Conservation (phyloP, 2,797 vertebrate genomes). For the Hypotaenidia okinawae region DNA sequence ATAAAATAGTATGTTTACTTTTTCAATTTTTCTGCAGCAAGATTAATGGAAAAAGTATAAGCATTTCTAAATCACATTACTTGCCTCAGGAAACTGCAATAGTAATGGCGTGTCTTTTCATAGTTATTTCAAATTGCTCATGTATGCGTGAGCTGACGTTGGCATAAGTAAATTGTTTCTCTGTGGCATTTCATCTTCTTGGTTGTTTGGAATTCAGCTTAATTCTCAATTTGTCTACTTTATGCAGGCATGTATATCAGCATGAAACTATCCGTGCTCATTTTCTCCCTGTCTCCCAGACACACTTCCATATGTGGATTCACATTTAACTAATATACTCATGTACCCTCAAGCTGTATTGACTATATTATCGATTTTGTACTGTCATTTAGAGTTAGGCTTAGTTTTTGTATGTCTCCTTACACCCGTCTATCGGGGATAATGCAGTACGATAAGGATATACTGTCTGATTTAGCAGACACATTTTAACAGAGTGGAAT, state of each 20-base stretch:
- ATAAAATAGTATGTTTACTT: neutral
- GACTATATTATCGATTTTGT: neutral
- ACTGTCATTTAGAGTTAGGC: neutral
- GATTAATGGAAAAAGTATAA: constrained; percentile 40
- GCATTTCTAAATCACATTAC: constrained; percentile 8
- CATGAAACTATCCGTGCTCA: neutral
- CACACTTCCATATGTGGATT: neutral
- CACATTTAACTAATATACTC: constrained; percentile 18
- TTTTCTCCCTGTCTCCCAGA: neutral
- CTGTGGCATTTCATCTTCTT: constrained; percentile 17
- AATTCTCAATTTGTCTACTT: constrained; percentile 24
- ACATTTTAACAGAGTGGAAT: neutral
- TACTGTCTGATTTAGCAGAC: neutral
- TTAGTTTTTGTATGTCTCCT: neutral
- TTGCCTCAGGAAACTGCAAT: constrained; percentile 44
- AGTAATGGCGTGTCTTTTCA: constrained; percentile 34
- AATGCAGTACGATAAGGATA: neutral
- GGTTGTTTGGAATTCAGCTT: constrained; percentile 2
- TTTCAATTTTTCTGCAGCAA: neutral
- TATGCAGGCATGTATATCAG: neutral
- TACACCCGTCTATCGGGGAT: neutral
- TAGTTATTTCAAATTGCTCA: constrained; percentile 24
- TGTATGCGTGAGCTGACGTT: constrained; percentile 10
- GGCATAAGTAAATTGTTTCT: constrained; percentile 63
- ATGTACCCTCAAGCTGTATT: neutral